Conservation (phyloP, 2,888 invertebrate species). For the Sisyra terminalis region DNA sequence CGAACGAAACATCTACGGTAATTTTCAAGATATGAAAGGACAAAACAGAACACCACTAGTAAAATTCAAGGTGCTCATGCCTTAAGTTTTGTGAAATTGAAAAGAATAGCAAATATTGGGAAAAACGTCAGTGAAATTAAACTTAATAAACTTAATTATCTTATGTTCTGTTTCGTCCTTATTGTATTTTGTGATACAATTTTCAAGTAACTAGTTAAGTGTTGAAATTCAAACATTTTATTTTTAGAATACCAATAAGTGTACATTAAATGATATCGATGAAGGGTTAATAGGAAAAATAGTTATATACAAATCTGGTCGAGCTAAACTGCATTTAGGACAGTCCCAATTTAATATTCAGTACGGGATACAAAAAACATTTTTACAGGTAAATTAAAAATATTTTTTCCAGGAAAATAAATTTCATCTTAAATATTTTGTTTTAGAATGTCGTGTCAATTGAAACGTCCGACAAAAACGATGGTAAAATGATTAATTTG, state of each 20-base stretch:
- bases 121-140: too few relatives aligned
- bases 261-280: constrained; percentile 29
- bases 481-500: constrained; percentile 37
- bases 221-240: background rate
- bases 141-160: too few relatives aligned
- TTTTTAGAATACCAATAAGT: constrained; percentile 23
- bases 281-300: constrained; percentile 42
- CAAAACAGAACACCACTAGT: too few relatives aligned
- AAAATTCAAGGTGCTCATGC: too few relatives aligned
- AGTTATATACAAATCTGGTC: constrained; percentile 38
- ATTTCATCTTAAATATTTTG: too few relatives aligned
- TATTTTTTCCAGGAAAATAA: constrained; percentile 3
- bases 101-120: too few relatives aligned
- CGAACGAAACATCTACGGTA: too few relatives aligned
- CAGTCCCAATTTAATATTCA: constrained; percentile 38
- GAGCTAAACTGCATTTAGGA: constrained; percentile 35
- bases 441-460: constrained; percentile 35
- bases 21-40: too few relatives aligned
- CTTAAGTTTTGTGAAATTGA: too few relatives aligned
- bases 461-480: constrained; percentile 32
- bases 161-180: too few relatives aligned
- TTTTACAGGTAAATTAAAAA: constrained; percentile 25
- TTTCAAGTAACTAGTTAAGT: background rate
- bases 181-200: background rate
- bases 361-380: constrained; percentile 37